phyloP scores from a whole-genome alignment of 2,113 vertebrate genomes.

The Sisor rabdophorus region DNA sequence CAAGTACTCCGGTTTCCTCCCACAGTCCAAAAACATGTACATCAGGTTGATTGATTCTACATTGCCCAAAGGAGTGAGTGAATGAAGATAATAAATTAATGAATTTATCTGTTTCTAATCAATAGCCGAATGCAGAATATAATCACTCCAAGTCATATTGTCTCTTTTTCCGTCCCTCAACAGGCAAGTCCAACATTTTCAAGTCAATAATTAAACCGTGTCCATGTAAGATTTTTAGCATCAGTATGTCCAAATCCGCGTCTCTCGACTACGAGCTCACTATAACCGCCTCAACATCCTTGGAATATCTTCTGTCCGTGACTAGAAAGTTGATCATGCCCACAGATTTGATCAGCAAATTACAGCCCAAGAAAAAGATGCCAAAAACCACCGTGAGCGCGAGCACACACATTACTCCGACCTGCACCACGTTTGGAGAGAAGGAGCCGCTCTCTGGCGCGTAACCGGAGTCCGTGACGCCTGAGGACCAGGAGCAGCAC shows the following conservation, averaged over 20 bases:
- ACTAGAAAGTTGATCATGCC: conserved; percentile 87
- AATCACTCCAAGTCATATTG: not conserved
- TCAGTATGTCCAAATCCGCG: not conserved
- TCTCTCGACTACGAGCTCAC: conserved; percentile 64
- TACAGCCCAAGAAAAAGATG: conserved; percentile 85
- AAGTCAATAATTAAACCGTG: too few species aligned
- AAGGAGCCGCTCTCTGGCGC: conserved; percentile 75
- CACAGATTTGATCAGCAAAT: conserved; percentile 84
- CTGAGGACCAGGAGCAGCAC: conserved; percentile 74
- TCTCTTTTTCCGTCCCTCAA: not conserved
- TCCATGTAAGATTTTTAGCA: not conserved
- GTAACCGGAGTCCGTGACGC: conserved; percentile 71
- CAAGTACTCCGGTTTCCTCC: too few species aligned
- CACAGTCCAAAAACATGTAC: too few species aligned
- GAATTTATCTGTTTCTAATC: not conserved
- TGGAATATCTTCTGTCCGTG: conserved; percentile 79
- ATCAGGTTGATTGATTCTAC: too few species aligned
- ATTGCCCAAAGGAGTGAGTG: too few species aligned
- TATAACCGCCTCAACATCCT: conserved; percentile 78
- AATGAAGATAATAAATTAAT: not conserved
- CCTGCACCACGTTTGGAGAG: conserved; percentile 80
- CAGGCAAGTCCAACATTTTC: not conserved
- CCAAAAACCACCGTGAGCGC: conserved; percentile 84
- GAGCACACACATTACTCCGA: conserved; percentile 84
- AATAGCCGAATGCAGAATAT: not conserved